Evolutionary conservation across 2,113 vertebrate genomes (phyloP).

Genomic region (Theristicus caerulescens): DNA sequence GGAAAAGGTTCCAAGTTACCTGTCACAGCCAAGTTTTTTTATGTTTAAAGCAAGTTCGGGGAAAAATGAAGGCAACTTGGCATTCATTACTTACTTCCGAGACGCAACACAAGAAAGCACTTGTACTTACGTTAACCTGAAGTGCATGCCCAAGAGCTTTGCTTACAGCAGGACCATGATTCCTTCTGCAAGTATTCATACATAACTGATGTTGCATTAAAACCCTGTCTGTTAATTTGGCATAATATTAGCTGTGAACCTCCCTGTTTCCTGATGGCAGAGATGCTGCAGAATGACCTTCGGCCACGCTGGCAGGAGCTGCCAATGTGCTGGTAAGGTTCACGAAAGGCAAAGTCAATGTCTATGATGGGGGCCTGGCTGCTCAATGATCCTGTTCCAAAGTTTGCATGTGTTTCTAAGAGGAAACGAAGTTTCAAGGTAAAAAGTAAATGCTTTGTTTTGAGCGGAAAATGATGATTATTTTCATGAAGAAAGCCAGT

Average conservation of each 20-base stretch:
- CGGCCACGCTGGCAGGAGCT: background rate
- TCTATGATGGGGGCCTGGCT: fast-evolving
- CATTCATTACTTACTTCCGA: background rate
- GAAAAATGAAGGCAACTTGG: background rate
- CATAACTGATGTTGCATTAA: background rate
- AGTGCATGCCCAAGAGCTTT: background rate
- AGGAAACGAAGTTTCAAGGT: background rate
- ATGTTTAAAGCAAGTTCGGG: background rate
- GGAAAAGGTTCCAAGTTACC: background rate
- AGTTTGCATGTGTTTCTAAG: background rate
- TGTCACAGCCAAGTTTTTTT: background rate
- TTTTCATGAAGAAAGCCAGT: background rate
- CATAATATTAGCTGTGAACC: background rate
- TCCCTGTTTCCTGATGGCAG: background rate
- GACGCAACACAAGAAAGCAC: background rate
- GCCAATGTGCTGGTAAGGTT: background rate
- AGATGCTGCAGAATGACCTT: background rate
- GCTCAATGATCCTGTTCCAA: background rate
- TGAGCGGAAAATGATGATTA: background rate
- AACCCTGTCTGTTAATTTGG: background rate
- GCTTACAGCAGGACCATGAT: background rate
- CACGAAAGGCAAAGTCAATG: background rate
- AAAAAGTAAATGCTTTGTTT: background rate
- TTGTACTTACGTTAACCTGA: background rate
- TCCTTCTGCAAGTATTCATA: background rate